Conservation (phyloP, 1,140 invertebrate species). For the Trypoxylus dichotomus region DNA sequence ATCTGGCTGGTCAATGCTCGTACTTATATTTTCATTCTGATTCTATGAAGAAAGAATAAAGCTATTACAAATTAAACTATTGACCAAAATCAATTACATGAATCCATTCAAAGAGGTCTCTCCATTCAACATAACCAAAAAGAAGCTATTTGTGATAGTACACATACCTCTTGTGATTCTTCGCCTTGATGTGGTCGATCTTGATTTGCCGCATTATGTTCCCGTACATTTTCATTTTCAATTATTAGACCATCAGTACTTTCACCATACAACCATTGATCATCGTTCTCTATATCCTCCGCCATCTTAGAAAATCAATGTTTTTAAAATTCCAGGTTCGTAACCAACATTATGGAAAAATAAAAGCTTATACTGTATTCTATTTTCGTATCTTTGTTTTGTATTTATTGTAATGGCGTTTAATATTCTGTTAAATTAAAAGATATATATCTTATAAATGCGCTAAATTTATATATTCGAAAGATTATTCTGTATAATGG, state of each 20-base stretch:
- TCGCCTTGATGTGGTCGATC: constrained; percentile 38
- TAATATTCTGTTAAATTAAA: too few relatives aligned
- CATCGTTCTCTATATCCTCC: constrained; percentile 62
- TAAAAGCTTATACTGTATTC: not conserved
- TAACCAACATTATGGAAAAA: not conserved
- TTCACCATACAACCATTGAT: constrained; percentile 70
- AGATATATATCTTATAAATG: too few relatives aligned
- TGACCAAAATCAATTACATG: not conserved
- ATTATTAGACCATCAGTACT: constrained; percentile 45
- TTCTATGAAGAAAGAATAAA: too few relatives aligned
- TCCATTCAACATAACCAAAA: not conserved
- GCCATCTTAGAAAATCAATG: constrained; percentile 55
- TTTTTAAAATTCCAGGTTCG: not conserved
- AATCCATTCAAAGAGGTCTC: not conserved
- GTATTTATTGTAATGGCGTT: too few relatives aligned
- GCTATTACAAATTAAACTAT: too few relatives aligned
- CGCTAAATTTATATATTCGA: too few relatives aligned
- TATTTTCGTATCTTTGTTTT: too few relatives aligned
- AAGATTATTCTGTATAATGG: too few relatives aligned
- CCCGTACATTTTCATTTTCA: constrained; percentile 42
- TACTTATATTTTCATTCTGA: not conserved
- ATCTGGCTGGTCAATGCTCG: constrained; percentile 48
- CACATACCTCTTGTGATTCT: constrained; percentile 43
- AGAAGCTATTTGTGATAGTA: not conserved
- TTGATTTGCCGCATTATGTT: constrained; percentile 39